Base-by-base conservation (phyloP, 2,113 vertebrate genomes). In the Egretta garzetta region DNA sequence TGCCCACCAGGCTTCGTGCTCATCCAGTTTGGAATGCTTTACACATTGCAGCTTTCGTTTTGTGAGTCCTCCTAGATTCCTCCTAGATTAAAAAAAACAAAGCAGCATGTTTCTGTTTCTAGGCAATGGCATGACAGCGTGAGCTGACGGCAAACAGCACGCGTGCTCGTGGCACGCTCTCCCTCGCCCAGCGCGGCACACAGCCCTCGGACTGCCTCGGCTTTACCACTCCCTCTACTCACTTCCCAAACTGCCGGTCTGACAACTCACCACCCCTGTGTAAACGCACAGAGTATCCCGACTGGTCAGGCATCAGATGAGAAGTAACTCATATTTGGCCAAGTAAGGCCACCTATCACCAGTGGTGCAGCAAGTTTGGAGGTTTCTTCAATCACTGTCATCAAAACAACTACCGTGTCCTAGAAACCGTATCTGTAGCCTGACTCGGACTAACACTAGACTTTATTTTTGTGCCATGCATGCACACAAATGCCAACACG, bases 201-300 rank as follows among this genome's bases (percentile, higher is more conserved):
- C 0, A 35, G 18, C 13, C 33, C 35, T 63, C 12, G 1, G 43
- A 35, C 0, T 32, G 30, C n/a, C 64, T 72, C 59, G 32, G 13
- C 21, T 72, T 68, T n/a, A 82, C 8, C 6, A 41, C 39, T 84
- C 62, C 27, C 26, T n/a, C n/a, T 33, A n/a, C 45, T 53, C 35
- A 4, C 13, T 53, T 30, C n/a, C 55, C 60, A 41, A 50, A 55
- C 10, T 26, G 27, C 47, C 9, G 2, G 10, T 39, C 72, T 77
- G 45, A 63, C 22, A 70, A 30, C 18, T 90, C 55, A 33, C 14
- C 11, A 47, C 18, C 59, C 58, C 26, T 27, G 19, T 45, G 27
- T 30, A 68, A 89, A 70, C 24, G 58, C 15, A 50, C 8, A 63
- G 67, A 43, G 60, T 41, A 30, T 72, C 67, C 43, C 74, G 67